A percentile compares a stretch with the other conserved stretches of the same genome.
Conservation (phyloP, 2,797 vertebrate species). For the Scolopax rusticola region DNA sequence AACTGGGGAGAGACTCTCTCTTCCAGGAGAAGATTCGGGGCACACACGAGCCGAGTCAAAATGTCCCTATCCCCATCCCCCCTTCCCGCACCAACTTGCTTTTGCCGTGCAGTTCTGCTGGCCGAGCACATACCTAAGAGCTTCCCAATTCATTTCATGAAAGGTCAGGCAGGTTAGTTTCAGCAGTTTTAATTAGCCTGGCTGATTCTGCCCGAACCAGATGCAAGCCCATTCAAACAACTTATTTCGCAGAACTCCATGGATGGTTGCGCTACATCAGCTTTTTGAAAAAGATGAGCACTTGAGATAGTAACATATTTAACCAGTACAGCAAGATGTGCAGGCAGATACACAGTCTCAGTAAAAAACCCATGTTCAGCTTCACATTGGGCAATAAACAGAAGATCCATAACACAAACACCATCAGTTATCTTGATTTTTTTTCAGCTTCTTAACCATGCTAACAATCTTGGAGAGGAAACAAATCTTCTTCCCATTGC, state of each 20-base stretch:
- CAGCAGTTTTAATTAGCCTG: not conserved
- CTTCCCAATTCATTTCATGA: not conserved
- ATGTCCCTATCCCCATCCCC: not conserved
- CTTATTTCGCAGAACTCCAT: not conserved
- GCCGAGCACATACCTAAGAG: not conserved
- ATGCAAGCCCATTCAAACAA: not conserved
- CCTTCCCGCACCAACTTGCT: not conserved
- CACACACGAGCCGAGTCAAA: not conserved
- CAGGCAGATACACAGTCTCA: not conserved
- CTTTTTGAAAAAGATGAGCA: constrained; percentile 3
- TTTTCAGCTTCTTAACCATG: not conserved
- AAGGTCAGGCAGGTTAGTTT: constrained; percentile 16
- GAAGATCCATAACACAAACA: not conserved
- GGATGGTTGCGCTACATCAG: not conserved
- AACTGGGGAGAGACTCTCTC: not conserved
- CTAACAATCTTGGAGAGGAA: not conserved
- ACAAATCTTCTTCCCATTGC: not conserved
- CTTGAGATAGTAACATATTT: not conserved
- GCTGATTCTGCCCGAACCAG: not conserved
- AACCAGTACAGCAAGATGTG: not conserved
- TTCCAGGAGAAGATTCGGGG: not conserved
- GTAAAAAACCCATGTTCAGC: not conserved
- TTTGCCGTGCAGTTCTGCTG: not conserved
- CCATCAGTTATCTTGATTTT: not conserved
- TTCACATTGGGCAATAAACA: not conserved